Evolutionary conservation across 1,140 invertebrate species (phyloP), one percentile per base, ranked within the genome.

Genomic region (Trissolcus basalis): DNA sequence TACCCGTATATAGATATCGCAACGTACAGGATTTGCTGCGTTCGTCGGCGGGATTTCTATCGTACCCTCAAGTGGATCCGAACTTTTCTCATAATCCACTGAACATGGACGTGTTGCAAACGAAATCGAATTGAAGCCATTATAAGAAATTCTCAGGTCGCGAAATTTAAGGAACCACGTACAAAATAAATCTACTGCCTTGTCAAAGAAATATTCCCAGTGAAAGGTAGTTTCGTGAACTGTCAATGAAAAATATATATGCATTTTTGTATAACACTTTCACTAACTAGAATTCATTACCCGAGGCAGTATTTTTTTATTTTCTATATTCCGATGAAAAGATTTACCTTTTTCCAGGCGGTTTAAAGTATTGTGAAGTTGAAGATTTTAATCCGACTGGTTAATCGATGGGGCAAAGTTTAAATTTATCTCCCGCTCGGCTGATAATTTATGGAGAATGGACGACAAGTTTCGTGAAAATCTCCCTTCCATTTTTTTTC

Each of bases 81-180:
- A 71, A 77, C 74, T 77, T 77, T 77, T 67, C 74, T 67, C 67
- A 71, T 71, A 77, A 71, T 77, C 61, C 67, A 13, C 51, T 48
- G 43, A 60, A 45, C 50, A 70, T 55, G 55, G 60, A 51, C 55
- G 49, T 27, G 56, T 76, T 76, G 53, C 36, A 35, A 16, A 13
- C 9, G 11, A 64, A 69, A 60, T 59, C 63, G 56, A 75, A 64
- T 63, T 44, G 48, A 19, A 50, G 41, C n/a, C 36, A 58, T 47
- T 47, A 64, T 45, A n/a, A 39, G 36, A 39, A 39, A 39, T 39
- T 39, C 19, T 27, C 19, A 27, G 19, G 19, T 27, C 19, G 19
- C 19, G 6, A 6, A 27, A 27, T 27, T 27, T 27, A 27, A 27
- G 19, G 19, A 27, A 27, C 19, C 19, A 27, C 19, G 19, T 27